Evolutionary conservation across 1,140 invertebrate species (phyloP), one percentile per base, ranked within the genome.

Genomic region (Apocrypta bakeri): DNA sequence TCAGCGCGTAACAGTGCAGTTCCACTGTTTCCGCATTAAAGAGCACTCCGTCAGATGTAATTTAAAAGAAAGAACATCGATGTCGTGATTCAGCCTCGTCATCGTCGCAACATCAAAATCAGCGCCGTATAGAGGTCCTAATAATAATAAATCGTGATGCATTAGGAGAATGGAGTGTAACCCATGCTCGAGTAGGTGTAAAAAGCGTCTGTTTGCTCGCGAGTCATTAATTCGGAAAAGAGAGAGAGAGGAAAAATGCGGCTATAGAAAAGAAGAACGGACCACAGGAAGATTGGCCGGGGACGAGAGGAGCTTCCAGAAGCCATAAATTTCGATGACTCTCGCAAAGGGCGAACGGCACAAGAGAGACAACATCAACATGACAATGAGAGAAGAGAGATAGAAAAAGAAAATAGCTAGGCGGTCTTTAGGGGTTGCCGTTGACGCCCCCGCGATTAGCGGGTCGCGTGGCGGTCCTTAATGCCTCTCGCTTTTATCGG

Each of bases 371-470:
- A 56, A 66, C 61, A 82, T 78, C 74, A 82, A 82, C 81, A 82
- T 82, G 81, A 82, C 42, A 82, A 82, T 77, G 37, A 77, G 48
- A 24, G 33, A 40, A 74, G 64, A 86, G 88, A 88, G 87, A 84
- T 88, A 88, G 87, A 84, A 40, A 74, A 64, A 86, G 88, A 88
- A 87, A 84, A 82, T 86, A 88, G 87, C 90, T 90, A 89, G 87
- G 85, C 89, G 86, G 88, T 89, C 89, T 88, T 63, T 17, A n/a
- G 69, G 66, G 81, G 48, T 8, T 42, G 37, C 42, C 64, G 82
- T 82, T 81, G 87, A 89, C 89, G 90, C 90, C 90, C 89, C 87
- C 83, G 83, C 87, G 89, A 90, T 91, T 90, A 90, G 61, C 42
- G 40, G 72, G 88, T 74, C 88, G 88, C 89, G 88, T 89, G 88